phyloP scores from a whole-genome alignment of 2,113 vertebrate genomes.

The Corythornis cristatus region DNA sequence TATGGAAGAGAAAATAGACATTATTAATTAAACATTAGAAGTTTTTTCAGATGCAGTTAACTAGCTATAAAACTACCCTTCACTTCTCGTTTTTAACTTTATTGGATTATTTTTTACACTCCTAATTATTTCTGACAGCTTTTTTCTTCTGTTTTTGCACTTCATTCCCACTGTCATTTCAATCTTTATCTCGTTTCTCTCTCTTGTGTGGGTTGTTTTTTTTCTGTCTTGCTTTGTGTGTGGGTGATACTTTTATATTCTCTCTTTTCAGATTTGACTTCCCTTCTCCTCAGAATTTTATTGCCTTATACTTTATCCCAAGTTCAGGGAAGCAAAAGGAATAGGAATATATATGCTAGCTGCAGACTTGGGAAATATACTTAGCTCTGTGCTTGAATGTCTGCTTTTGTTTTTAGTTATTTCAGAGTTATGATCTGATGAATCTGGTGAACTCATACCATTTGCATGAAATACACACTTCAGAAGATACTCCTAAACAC shows the following conservation, averaged over 20 bases:
- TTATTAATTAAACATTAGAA: background rate
- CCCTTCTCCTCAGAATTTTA: background rate
- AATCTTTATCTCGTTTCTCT: background rate
- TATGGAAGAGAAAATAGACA: background rate
- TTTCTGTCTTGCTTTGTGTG: background rate
- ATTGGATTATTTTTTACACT: background rate
- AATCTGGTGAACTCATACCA: slow-evolving; percentile 65
- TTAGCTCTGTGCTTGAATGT: background rate
- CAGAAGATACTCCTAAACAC: slow-evolving; percentile 49
- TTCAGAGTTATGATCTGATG: slow-evolving; percentile 70
- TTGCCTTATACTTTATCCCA: background rate
- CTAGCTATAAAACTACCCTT: background rate
- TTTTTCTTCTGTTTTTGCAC: background rate
- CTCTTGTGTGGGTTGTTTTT: background rate
- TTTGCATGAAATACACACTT: slow-evolving; percentile 52
- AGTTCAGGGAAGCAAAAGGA: background rate
- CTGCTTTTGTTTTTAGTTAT: background rate
- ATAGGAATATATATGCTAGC: background rate
- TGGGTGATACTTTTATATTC: background rate
- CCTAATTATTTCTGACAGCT: slow-evolving; percentile 11
- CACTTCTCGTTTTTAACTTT: background rate
- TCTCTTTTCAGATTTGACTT: background rate
- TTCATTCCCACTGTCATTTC: background rate
- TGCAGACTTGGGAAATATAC: background rate
- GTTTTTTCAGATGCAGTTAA: background rate